Percentiles rank a stretch among this genome's conserved stretches.
Evolutionary conservation across 2,113 vertebrate species (phyloP).

Genomic region (Dascyllus trimaculatus): DNA sequence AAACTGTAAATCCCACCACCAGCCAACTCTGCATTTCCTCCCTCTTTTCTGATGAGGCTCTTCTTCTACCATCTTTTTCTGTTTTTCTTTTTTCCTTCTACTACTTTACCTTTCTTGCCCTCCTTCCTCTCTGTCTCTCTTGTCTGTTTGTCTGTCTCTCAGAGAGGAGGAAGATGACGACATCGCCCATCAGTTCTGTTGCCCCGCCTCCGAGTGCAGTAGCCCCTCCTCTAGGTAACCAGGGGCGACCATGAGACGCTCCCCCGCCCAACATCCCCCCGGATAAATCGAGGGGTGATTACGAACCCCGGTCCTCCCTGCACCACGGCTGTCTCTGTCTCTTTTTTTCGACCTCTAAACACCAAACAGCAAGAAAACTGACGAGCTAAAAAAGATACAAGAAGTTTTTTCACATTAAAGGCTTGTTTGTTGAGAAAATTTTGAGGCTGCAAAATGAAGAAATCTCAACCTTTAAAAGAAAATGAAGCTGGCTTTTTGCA

Average conservation of each 20-base stretch:
- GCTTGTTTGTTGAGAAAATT: conserved; percentile 14
- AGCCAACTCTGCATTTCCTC: conserved; percentile 16
- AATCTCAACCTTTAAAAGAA: conserved; percentile 34
- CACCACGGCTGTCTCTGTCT: conserved; percentile 32
- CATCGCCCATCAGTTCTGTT: conserved; percentile 95
- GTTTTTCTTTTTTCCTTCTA: background rate
- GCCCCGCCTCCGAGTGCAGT: conserved; percentile 93
- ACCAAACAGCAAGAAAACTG: conserved; percentile 30
- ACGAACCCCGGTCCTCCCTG: background rate
- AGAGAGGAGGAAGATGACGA: conserved; percentile 92
- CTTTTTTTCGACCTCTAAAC: conserved; percentile 18
- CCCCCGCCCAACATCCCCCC: conserved; percentile 24
- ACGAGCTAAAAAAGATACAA: background rate
- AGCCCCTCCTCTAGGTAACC: conserved; percentile 94
- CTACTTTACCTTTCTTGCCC: background rate
- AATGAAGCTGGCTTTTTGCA: conserved; percentile 33
- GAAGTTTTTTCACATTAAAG: conserved; percentile 14
- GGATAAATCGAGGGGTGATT: conserved; percentile 44
- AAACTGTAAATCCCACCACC: background rate
- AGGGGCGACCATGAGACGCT: conserved; percentile 76
- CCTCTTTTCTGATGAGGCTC: background rate
- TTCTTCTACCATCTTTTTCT: conserved; percentile 6
- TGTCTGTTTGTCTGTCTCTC: conserved; percentile 69
- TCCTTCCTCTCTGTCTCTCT: conserved; percentile 32
- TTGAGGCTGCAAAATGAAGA: background rate